A percentile compares a stretch with the other conserved stretches of the same genome.
phyloP scores from a whole-genome alignment of 1,140 invertebrate species.

The Leptinotarsa undecemlineata region DNA sequence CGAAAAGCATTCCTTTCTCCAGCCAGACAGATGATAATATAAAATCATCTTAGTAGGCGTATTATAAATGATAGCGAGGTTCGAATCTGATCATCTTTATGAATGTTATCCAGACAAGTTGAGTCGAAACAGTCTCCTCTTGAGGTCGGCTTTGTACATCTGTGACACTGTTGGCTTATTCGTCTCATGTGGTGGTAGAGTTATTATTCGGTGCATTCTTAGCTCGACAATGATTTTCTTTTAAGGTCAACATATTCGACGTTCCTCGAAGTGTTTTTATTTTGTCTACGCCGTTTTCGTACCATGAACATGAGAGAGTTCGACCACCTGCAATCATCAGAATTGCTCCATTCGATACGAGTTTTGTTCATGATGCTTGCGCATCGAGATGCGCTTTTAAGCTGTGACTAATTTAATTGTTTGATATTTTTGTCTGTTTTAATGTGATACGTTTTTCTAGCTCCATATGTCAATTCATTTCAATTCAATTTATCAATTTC shows the following conservation, averaged over 20 bases:
- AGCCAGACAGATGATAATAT: conserved; percentile 13
- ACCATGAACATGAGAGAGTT: background rate
- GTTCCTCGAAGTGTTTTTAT: conserved; percentile 8
- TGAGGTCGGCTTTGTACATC: background rate
- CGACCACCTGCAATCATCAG: background rate
- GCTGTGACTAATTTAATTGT: too few relatives aligned
- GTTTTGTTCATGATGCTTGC: too few relatives aligned
- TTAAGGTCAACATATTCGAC: conserved; percentile 15
- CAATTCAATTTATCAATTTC: too few relatives aligned
- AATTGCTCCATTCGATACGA: background rate
- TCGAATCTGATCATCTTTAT: conserved; percentile 20
- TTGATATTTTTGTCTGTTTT: too few relatives aligned
- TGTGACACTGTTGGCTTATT: background rate
- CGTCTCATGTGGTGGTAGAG: conserved; percentile 1
- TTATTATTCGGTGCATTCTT: conserved; percentile 9
- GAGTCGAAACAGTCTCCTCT: background rate
- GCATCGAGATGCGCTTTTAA: too few relatives aligned
- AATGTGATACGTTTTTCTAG: too few relatives aligned
- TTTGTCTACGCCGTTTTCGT: conserved; percentile 6
- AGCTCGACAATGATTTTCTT: conserved; percentile 4
- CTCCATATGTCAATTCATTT: too few relatives aligned
- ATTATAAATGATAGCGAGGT: conserved; percentile 15
- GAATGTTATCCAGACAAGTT: conserved; percentile 13
- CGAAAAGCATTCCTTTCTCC: background rate
- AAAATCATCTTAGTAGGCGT: conserved; percentile 14